Conservation (phyloP, 2,888 invertebrate genomes). For the Plagodis dolabraria region DNA sequence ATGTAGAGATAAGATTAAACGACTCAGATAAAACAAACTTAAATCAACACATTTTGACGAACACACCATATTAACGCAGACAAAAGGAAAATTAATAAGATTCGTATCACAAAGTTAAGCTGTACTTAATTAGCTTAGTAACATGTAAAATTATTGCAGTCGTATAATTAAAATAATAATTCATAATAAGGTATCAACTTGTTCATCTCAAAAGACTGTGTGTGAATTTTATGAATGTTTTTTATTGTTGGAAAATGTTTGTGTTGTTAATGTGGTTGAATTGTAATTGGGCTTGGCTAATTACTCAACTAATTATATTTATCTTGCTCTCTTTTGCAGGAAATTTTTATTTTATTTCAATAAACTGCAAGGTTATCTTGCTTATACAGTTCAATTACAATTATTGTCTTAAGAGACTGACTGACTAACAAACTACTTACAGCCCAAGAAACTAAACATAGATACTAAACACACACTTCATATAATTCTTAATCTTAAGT, state of each 20-base stretch:
- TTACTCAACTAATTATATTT: constrained; percentile 7
- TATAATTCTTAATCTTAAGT: no score
- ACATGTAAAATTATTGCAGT: constrained; percentile 40
- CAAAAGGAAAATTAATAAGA: constrained; percentile 49
- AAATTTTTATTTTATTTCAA: no score
- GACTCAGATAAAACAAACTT: constrained; percentile 49
- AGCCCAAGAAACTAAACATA: no score
- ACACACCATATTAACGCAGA: constrained; percentile 41
- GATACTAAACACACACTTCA: no score
- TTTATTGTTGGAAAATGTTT: constrained; percentile 30
- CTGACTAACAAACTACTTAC: no score
- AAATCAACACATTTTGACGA: constrained; percentile 48
- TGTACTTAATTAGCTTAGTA: constrained; percentile 59
- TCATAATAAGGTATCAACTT: constrained; percentile 33
- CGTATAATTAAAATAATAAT: constrained; percentile 33
- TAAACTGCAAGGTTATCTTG: no score
- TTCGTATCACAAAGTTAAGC: constrained; percentile 60
- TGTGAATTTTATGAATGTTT: constrained; percentile 31
- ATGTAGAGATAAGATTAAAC: constrained; percentile 34
- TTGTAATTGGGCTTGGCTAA: constrained; percentile 22
- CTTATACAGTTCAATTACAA: no score
- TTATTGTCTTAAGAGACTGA: no score
- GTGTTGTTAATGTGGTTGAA: constrained; percentile 4
- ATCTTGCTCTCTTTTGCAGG: no score
- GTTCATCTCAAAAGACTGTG: constrained; percentile 31